These are phyloP conservation scores for Lysandra coridon DNA, from an alignment of 2,888 invertebrate genomes.

Conservation along the genomic window DNA sequence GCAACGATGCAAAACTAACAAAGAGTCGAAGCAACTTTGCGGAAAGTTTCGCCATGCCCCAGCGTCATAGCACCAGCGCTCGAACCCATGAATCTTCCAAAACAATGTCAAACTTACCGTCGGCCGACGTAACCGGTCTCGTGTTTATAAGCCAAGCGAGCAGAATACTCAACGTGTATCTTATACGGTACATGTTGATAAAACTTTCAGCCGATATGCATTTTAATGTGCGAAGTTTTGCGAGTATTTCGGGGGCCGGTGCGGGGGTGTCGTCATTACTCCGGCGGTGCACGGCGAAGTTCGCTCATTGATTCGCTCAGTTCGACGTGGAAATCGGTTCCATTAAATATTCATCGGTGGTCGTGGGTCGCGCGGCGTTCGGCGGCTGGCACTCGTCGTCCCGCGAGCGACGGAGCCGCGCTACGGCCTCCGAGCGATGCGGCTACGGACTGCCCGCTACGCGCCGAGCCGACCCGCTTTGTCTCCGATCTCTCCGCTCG, in stretches of 20 bases:
- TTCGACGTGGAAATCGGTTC: constrained; percentile 59
- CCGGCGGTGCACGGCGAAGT: constrained; percentile 55
- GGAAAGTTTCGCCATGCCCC: background rate
- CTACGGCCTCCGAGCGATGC: constrained; percentile 57
- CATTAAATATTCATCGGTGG: constrained; percentile 69
- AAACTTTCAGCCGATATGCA: constrained; percentile 65
- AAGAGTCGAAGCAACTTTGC: background rate
- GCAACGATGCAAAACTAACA: background rate
- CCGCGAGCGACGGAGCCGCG: constrained; percentile 50
- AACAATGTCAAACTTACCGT: constrained; percentile 59
- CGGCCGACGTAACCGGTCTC: constrained; percentile 59
- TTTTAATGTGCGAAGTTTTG: constrained; percentile 62
- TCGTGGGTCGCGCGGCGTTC: constrained; percentile 57
- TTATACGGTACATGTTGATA: constrained; percentile 63
- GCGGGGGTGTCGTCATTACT: constrained; percentile 60
- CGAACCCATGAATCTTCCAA: background rate
- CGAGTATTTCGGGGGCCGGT: constrained; percentile 57
- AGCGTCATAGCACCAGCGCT: background rate
- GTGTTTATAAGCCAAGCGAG: constrained; percentile 58
- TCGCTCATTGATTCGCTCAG: constrained; percentile 64
- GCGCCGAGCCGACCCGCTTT: constrained; percentile 48
- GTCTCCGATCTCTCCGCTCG: constrained; percentile 52
- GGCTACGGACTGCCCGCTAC: constrained; percentile 55
- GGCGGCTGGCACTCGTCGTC: constrained; percentile 43
- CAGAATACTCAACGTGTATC: constrained; percentile 57